Percentiles rank a stretch among this genome's conserved stretches.
phyloP scores from a whole-genome alignment of 1,140 invertebrate genomes.

The Lepidurus couesii region DNA sequence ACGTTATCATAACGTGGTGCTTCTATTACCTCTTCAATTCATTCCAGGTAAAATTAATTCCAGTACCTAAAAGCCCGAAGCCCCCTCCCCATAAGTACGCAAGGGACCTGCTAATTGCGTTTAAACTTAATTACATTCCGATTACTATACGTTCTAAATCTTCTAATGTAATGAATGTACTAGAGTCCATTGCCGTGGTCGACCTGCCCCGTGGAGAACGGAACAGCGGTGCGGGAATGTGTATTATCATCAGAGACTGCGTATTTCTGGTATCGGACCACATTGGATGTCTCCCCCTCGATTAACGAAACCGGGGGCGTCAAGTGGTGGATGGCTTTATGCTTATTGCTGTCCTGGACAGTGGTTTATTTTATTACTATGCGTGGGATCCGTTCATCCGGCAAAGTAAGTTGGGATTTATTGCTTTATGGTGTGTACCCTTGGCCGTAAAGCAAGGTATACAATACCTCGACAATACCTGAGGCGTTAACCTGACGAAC shows the following conservation, averaged over 20 bases:
- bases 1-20: constrained; percentile 97
- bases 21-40: constrained; percentile 92
- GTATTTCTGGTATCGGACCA: constrained; percentile 83
- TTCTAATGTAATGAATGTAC: neutral
- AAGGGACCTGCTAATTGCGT: constrained; percentile 12
- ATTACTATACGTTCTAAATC: neutral
- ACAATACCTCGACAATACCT: too few species aligned
- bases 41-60: constrained; percentile 58
- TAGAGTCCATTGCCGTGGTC: constrained; percentile 77
- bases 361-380: constrained; percentile 95
- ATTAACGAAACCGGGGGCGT: constrained; percentile 75
- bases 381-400: constrained; percentile 96
- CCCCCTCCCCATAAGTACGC: neutral
- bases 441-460: constrained; percentile 27
- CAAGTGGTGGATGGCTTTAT: constrained; percentile 91
- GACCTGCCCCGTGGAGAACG: constrained; percentile 64
- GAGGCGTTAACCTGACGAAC: too few species aligned
- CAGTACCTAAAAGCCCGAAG: neutral
- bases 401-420: constrained; percentile 63
- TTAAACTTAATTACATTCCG: neutral
- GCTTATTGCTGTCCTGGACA: constrained; percentile 86
- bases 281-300: constrained; percentile 71
- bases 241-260: constrained; percentile 73
- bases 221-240: constrained; percentile 66
- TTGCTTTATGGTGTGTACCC: constrained; percentile 12